A percentile compares a stretch with the other conserved stretches of the same genome.
phyloP scores from a whole-genome alignment of 2,113 vertebrate genomes.

The Stictonetta naevosa region DNA sequence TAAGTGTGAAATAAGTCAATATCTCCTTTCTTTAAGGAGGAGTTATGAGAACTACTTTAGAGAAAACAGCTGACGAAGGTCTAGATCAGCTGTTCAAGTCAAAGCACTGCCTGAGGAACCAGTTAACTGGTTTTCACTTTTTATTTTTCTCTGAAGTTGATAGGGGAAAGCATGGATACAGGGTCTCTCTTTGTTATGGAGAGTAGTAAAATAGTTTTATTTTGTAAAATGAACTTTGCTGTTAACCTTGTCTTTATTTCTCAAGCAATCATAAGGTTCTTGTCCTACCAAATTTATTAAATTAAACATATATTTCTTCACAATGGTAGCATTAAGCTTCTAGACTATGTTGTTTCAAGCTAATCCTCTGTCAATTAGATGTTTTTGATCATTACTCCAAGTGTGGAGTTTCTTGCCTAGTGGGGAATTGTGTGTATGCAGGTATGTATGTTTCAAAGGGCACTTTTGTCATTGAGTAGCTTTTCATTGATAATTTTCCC shows the following conservation, averaged over 20 bases:
- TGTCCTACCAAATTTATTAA: background rate
- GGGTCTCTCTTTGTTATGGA: background rate
- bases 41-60: background rate
- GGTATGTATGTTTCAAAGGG: background rate
- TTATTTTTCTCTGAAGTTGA: background rate
- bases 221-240: fast-evolving
- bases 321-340: background rate
- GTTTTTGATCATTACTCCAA: background rate
- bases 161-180: background rate
- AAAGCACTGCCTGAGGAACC: background rate
- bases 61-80: background rate
- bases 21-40: background rate
- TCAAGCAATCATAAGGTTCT: background rate
- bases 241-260: background rate
- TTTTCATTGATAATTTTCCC: background rate
- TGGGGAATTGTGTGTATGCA: background rate
- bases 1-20: background rate
- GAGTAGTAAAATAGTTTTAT: background rate
- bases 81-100: background rate
- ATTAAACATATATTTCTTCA: background rate
- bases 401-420: background rate
- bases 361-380: background rate
- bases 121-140: background rate
- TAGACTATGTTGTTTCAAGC: background rate
- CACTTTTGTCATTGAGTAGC: background rate